Evolutionary conservation across 2,888 invertebrate species (phyloP).

Genomic region (Rhaphigaster nebulosa): DNA sequence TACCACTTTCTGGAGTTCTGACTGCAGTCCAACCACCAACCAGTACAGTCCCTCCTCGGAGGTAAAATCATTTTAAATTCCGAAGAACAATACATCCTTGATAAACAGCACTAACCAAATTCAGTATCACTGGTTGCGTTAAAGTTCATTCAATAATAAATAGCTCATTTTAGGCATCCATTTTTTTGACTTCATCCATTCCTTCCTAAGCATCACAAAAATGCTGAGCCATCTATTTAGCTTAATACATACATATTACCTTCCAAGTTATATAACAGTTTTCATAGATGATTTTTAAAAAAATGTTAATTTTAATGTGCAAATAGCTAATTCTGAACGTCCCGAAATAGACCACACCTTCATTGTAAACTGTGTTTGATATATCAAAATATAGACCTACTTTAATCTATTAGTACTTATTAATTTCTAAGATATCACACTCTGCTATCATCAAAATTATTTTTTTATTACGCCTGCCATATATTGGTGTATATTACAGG

Average conservation of each 20-base stretch:
- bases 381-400: not conserved
- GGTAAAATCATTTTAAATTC: constrained; percentile 54
- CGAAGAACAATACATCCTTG: not conserved
- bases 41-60: constrained; percentile 58
- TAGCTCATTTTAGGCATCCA: not conserved
- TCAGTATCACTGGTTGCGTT: not conserved
- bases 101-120: not conserved
- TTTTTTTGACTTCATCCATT: not conserved
- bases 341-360: not conserved
- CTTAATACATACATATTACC: not conserved
- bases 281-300: not conserved
- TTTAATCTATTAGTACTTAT: not conserved
- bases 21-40: constrained; percentile 62
- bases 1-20: constrained; percentile 63
- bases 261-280: not conserved
- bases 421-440: not conserved
- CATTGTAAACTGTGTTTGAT: not conserved
- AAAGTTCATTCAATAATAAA: constrained; percentile 16
- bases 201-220: not conserved
- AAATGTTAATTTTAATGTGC: not conserved
- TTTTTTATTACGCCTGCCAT: not conserved
- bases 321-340: not conserved
- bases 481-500: not conserved
- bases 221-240: not conserved
- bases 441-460: not conserved